Base-by-base conservation (phyloP, 1,140 invertebrate genomes). In the Bacillus rossius region DNA sequence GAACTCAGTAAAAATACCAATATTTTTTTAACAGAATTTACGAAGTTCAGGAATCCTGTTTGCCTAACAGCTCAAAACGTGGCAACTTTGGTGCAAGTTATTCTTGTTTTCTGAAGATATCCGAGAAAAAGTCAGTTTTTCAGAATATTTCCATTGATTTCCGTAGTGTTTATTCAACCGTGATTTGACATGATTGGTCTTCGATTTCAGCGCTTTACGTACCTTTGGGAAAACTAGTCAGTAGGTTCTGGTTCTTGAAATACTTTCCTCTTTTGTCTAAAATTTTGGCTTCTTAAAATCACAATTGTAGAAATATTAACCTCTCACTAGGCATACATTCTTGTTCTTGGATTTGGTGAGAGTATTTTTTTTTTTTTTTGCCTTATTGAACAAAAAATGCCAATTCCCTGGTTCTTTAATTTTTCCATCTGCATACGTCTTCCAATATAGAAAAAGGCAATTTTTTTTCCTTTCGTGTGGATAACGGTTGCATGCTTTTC, bases 371-470 rank as follows among this genome's bases (percentile, higher is more conserved):
- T n/a, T 14, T 50, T 2, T 50, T 50, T 2, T 19, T 19, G 8
- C 23, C 23, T 3, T 19, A 25, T 3, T 1, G 2, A 50, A 50
- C 2, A 25, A 1, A 50, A 34, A 50, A 50, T 50, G 48, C 2
- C 48, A 19, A 23, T 50, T 50, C 48, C 48, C 48, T 50, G 7
- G 17, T 50, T 50, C 48, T 50, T 50, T 50, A 8, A 22, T 50
- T n/a, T 50, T 13, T 19, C 2, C 22, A 2, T 22, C 1, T 45
- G 42, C 42, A 45, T 45, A 17, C 22, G 13, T 4, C 29, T 34
- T 34, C 29, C 10, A 34, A 10, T 34, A 4, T 34, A 4, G 29
- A 10, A 34, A 13, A 45, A n/a, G 2, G 42, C 1, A 45, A 1
- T 45, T 4, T 34, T 34, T 45, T 45, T 22, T 45, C 14, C 42